Conservation (phyloP, 2,888 invertebrate genomes). For the Microchrysa polita region DNA sequence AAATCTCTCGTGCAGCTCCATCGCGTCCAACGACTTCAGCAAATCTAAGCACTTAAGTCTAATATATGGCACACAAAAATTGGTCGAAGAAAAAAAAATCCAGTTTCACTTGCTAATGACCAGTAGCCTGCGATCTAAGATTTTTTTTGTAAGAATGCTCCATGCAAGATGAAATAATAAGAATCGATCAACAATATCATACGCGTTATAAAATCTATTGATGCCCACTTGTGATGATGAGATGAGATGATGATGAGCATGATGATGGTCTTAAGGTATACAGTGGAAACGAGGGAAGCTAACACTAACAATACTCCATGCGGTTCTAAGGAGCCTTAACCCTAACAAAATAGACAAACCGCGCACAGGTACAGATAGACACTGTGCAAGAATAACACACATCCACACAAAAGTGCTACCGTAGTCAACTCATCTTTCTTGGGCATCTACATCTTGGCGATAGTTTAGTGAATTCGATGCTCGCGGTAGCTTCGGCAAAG, state of each 20-base stretch:
- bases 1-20: background rate
- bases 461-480: background rate
- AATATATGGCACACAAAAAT: background rate
- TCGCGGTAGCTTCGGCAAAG: background rate
- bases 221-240: constrained; percentile 12
- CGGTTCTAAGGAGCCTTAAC: constrained; percentile 1
- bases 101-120: constrained; percentile 17
- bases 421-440: background rate
- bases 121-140: background rate
- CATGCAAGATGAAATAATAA: background rate
- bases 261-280: background rate
- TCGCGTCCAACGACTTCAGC: background rate
- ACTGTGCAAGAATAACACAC: constrained; percentile 23
- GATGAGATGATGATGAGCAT: background rate
- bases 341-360: background rate
- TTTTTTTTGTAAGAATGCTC: background rate
- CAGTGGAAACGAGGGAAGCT: too few species aligned
- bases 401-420: background rate
- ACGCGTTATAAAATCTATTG: constrained; percentile 17
- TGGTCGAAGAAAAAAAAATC: background rate
- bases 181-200: constrained; percentile 24
- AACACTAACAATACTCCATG: constrained; percentile 10
- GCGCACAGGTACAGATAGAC: background rate
- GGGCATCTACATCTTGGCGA: background rate
- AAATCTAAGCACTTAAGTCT: background rate